Evolutionary conservation across 2,113 vertebrate species (phyloP), one percentile per base, ranked within the genome.

Genomic region (Scopus umbretta): DNA sequence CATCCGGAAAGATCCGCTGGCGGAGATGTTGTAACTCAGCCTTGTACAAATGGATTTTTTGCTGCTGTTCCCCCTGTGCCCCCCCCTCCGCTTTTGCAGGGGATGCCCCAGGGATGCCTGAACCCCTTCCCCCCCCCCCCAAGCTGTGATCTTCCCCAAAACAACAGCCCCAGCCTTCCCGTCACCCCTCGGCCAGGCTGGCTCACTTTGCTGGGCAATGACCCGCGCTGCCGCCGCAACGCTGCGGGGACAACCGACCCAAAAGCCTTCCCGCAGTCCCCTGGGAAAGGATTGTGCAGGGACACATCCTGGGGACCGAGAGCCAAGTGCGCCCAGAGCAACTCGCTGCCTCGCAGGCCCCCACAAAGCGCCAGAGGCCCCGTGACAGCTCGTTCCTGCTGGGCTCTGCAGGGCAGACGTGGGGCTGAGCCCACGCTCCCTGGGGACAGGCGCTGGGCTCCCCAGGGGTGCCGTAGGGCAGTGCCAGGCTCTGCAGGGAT

Each of bases 161-260:
- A 80, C 2, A 8, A 10, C n/a, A 50, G 19, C 36, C 38, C n/a
- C 30, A 26, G 5, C 42, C 80, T 43, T 42, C n/a, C 38, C 27
- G 3, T 23, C 2, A 4, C 25, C n/a, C 29, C 52, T 20, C 3
- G n/a, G 14, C n/a, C 10, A 0, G 26, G 21, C 23, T 21, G 52
- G 18, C 16, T 80, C 10, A 0, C n/a, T 53, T 49, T 45, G 40
- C 43, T 3, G 5, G 58, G 38, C 0, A 0, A 0, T 4, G 30
- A 14, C 11, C 34, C 2, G 1, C 0, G 0, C 11, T 32, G n/a
- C 17, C 22, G 52, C 2, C 5, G 16, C 20, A 17, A 1, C 12
- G 1, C 27, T 4, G 17, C 0, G 2, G 8, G 32, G 50, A 42
- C 63, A 45, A 70, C 5, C 26, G 5, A 26, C 40, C 47, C 49